These are phyloP conservation scores for Kryphioiulus occultus DNA, from an alignment of 2,888 invertebrate species.

Conservation along the genomic window DNA sequence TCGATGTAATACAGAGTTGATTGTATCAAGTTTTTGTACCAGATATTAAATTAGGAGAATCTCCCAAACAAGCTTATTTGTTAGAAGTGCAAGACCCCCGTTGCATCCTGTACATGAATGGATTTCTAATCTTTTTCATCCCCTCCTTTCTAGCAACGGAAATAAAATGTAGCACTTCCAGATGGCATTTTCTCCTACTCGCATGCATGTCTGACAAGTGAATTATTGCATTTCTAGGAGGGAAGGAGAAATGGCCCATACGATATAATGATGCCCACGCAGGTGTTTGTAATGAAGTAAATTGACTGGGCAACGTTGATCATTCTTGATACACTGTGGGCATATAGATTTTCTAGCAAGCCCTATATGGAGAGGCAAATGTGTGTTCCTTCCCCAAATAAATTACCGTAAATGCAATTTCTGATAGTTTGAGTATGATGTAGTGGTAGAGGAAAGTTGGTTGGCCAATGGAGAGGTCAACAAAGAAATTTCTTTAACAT, in stretches of 20 bases:
- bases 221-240: slow-evolving; percentile 27
- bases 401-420: slow-evolving; percentile 7
- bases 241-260: slow-evolving; percentile 6
- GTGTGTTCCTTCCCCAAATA: not conserved
- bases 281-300: slow-evolving; percentile 36
- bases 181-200: not conserved
- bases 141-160: not conserved
- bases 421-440: not conserved
- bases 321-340: not conserved
- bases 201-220: slow-evolving; percentile 16
- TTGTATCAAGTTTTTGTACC: not conserved
- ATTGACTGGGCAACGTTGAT: slow-evolving; percentile 38
- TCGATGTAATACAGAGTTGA: not conserved
- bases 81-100: not conserved
- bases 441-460: not conserved
- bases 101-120: not conserved
- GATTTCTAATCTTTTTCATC: not conserved
- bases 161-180: slow-evolving; percentile 36
- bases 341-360: not conserved
- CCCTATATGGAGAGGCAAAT: not conserved
- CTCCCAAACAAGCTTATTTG: not conserved
- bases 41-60: not conserved
- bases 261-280: slow-evolving; percentile 29
- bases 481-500: no score
- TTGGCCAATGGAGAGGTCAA: no score